Conservation (phyloP, 2,113 vertebrate genomes). For the Crypturellus undulatus region DNA sequence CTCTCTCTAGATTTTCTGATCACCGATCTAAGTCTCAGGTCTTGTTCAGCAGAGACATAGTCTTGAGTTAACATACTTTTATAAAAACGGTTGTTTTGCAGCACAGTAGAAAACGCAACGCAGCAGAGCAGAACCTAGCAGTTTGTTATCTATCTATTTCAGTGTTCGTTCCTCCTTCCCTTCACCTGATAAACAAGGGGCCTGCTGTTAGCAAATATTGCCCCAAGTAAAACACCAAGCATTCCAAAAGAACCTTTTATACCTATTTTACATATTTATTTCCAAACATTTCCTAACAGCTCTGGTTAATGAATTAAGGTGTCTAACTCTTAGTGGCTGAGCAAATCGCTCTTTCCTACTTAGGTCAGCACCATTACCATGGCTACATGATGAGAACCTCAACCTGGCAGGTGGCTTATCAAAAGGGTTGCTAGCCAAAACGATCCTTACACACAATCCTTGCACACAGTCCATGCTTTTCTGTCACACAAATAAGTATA, state of each 20-base stretch:
- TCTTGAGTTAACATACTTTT: background rate
- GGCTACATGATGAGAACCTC: slow-evolving; percentile 57
- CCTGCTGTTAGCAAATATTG: slow-evolving; percentile 64
- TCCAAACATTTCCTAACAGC: slow-evolving; percentile 39
- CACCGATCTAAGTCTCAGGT: background rate
- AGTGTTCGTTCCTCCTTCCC: background rate
- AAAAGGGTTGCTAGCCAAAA: background rate
- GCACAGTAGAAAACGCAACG: slow-evolving; percentile 41
- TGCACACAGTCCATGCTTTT: slow-evolving; percentile 12
- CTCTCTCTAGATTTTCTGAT: background rate
- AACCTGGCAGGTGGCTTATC: slow-evolving; percentile 62
- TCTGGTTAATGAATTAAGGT: slow-evolving; percentile 17
- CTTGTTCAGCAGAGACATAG: background rate
- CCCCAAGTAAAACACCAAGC: slow-evolving; percentile 22
- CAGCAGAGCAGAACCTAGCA: slow-evolving; percentile 10
- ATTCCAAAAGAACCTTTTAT: slow-evolving; percentile 39
- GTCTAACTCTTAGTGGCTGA: slow-evolving; percentile 16
- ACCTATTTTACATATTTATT: slow-evolving; percentile 54
- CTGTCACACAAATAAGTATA: slow-evolving; percentile 1
- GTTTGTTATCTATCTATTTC: slow-evolving; percentile 41
- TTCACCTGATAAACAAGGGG: background rate
- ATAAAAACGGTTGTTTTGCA: slow-evolving; percentile 11
- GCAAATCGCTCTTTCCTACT: slow-evolving; percentile 4
- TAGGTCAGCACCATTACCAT: slow-evolving; percentile 47
- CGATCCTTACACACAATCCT: slow-evolving; percentile 18